phyloP scores from a whole-genome alignment of 1,140 invertebrate genomes.

The Archegozetes longisetosus region DNA sequence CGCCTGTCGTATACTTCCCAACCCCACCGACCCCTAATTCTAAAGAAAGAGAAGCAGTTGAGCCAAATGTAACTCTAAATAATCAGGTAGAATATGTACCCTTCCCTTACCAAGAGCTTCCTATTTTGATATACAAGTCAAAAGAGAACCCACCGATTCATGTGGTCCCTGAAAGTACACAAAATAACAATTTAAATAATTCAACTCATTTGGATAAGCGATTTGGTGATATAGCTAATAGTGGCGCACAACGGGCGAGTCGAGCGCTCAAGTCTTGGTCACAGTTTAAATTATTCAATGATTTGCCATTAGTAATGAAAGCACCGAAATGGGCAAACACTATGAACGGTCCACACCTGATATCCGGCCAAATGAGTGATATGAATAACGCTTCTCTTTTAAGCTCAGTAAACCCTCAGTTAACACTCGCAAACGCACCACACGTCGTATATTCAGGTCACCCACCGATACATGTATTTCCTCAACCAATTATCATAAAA shows the following conservation, averaged over 20 bases:
- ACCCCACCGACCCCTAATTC: slow-evolving; percentile 23
- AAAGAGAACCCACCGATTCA: slow-evolving; percentile 22
- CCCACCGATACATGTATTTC: slow-evolving; percentile 31
- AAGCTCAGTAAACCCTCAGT: background rate
- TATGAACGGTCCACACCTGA: background rate
- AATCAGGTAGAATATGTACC: slow-evolving; percentile 31
- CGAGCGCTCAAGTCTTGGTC: background rate
- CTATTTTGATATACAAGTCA: slow-evolving; percentile 30
- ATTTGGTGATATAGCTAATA: background rate
- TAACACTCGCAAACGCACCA: slow-evolving; percentile 18
- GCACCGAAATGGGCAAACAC: background rate
- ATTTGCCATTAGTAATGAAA: background rate
- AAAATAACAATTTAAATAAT: background rate
- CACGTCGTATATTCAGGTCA: slow-evolving; percentile 32
- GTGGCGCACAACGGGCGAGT: background rate
- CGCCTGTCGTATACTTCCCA: slow-evolving; percentile 32
- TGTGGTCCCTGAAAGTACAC: slow-evolving; percentile 10
- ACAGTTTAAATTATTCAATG: background rate
- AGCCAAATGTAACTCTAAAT: slow-evolving; percentile 9
- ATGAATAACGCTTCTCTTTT: background rate
- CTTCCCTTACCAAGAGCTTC: slow-evolving; percentile 31
- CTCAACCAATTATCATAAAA: slow-evolving; percentile 22
- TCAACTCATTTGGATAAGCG: background rate
- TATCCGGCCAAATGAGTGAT: background rate
- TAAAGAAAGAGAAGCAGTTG: background rate